Percentiles rank a stretch among this genome's conserved stretches.
Conservation (phyloP, 1,140 invertebrate genomes). For the Bathynomus jamesi region DNA sequence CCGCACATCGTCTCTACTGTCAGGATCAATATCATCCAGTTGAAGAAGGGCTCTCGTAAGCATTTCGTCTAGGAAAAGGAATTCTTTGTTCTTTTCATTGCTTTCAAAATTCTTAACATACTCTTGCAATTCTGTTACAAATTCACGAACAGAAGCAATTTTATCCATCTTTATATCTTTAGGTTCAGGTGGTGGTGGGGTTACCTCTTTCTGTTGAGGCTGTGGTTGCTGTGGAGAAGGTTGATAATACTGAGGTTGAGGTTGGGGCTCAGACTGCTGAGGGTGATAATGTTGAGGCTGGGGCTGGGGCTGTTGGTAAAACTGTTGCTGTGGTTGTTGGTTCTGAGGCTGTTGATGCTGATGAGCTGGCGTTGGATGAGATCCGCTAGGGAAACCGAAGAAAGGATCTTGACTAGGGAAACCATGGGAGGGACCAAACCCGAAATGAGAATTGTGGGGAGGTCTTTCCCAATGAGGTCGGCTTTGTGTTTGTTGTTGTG, state of each 20-base stretch:
- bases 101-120: slow-evolving; percentile 71
- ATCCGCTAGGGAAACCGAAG: slow-evolving; percentile 1
- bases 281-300: slow-evolving; percentile 33
- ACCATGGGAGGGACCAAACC: not conserved
- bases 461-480: not conserved
- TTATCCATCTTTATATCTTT: slow-evolving; percentile 61
- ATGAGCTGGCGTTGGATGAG: slow-evolving; percentile 2
- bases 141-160: slow-evolving; percentile 69
- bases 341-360: slow-evolving; percentile 1
- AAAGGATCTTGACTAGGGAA: not conserved
- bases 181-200: slow-evolving; percentile 39
- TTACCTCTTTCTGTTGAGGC: slow-evolving; percentile 15
- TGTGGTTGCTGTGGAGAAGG: slow-evolving; percentile 15
- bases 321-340: not conserved
- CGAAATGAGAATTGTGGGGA: not conserved
- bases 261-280: slow-evolving; percentile 10
- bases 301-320: slow-evolving; percentile 33
- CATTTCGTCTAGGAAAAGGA: slow-evolving; percentile 88
- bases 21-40: slow-evolving; percentile 82
- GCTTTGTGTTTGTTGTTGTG: slow-evolving; percentile 10
- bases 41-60: slow-evolving; percentile 82
- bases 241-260: slow-evolving; percentile 40
- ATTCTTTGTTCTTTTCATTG: slow-evolving; percentile 69
- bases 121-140: slow-evolving; percentile 65
- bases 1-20: slow-evolving; percentile 79